These are phyloP conservation scores for Papilio elwesi DNA, from an alignment of 2,888 invertebrate genomes.

Conservation along the genomic window DNA sequence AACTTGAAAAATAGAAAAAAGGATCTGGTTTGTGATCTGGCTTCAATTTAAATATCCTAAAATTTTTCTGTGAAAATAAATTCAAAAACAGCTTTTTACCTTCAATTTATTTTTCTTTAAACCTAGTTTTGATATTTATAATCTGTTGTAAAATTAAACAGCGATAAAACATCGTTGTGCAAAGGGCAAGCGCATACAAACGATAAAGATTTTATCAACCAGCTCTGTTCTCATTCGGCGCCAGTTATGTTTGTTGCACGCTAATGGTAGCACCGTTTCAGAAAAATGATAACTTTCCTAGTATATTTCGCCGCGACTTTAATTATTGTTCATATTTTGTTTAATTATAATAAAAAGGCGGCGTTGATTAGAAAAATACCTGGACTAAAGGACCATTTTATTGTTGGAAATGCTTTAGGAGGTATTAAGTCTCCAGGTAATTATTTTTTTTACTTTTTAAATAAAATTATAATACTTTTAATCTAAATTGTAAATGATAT, in stretches of 20 bases:
- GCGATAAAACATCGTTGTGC: not conserved
- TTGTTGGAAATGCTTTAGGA: conserved; percentile 46
- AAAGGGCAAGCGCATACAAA: conserved; percentile 2
- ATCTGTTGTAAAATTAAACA: not conserved
- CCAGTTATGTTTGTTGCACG: conserved; percentile 15
- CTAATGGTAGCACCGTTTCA: conserved; percentile 6
- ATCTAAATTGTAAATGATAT: too few species aligned
- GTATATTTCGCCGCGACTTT: conserved; percentile 5
- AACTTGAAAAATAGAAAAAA: too few species aligned
- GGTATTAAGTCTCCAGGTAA: conserved; percentile 32
- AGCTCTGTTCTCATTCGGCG: conserved; percentile 20
- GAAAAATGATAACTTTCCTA: conserved; percentile 26
- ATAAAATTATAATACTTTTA: too few species aligned
- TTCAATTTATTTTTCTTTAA: too few species aligned
- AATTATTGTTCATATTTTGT: conserved; percentile 44
- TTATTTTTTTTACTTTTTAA: too few species aligned
- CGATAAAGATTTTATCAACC: conserved; percentile 4
- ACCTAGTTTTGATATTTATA: not conserved
- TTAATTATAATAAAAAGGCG: conserved; percentile 51
- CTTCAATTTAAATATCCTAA: too few species aligned
- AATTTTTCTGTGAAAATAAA: too few species aligned
- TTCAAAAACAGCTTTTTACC: too few species aligned
- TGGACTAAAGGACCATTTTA: conserved; percentile 50
- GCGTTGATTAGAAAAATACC: conserved; percentile 56
- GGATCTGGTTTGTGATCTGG: too few species aligned